Evolutionary conservation across 2,797 vertebrate genomes (phyloP).

Genomic region (Hozukius guyotensis): DNA sequence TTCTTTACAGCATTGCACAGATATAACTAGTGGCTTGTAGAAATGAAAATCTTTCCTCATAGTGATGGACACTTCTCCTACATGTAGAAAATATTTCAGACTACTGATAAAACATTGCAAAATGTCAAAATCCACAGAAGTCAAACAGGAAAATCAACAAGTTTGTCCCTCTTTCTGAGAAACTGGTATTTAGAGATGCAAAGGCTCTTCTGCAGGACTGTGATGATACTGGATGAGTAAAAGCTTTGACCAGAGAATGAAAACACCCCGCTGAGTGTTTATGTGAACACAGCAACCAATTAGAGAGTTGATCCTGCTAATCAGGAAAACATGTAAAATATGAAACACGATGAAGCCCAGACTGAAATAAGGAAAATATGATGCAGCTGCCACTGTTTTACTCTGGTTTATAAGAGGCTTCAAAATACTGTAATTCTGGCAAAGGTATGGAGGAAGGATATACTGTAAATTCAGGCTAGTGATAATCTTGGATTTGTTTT

Average conservation of each 20-base stretch:
- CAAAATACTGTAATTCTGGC: not conserved
- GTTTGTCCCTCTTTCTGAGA: not conserved
- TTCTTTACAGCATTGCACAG: not conserved
- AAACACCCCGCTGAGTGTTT: not conserved
- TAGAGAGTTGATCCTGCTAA: not conserved
- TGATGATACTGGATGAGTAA: not conserved
- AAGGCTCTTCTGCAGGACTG: not conserved
- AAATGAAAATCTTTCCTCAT: not conserved
- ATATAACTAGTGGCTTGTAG: not conserved
- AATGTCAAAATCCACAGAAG: not conserved
- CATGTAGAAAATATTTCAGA: not conserved
- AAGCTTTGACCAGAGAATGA: not conserved
- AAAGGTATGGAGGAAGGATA: not conserved
- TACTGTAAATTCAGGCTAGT: not conserved
- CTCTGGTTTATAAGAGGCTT: not conserved
- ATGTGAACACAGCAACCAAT: not conserved
- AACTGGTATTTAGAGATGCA: slow-evolving; percentile 4
- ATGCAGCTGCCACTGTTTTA: slow-evolving; percentile 3
- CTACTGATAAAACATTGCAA: not conserved
- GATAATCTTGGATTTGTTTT: not conserved
- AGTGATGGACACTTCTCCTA: not conserved
- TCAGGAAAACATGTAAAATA: not conserved
- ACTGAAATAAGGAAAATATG: not conserved
- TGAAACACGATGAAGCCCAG: not conserved
- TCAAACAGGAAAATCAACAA: not conserved